Evolutionary conservation across 2,888 invertebrate genomes (phyloP), one percentile per base, ranked within the genome.

Genomic region (Heterodera filipjevi): DNA sequence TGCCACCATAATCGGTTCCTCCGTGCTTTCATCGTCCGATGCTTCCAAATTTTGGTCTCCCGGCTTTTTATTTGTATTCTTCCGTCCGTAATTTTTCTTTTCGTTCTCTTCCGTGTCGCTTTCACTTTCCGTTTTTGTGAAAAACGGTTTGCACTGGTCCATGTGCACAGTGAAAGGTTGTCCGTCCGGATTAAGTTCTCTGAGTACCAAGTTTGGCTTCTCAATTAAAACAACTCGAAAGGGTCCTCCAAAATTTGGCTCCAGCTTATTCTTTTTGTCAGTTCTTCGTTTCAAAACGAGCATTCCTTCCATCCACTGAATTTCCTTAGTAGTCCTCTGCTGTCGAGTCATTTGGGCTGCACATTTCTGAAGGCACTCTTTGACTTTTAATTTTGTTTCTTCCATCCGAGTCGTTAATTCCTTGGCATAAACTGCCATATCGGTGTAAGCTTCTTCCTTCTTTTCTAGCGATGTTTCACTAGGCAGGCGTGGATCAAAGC

Each of bases 401-500:
- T 12, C 8, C 46, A 74, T 53, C 16, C n/a, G 27, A 3, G 30
- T 64, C 10, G 22, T 74, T 6, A 74, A 27, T 1, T 74, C 74
- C 2, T 19, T 16, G 1, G 19, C 30, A 14, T 49, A 74, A 2
- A 49, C 22, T 12, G 74, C 27, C 33, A 71, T 32, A 12, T 71
- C 33, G 2, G n/a, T 27, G 14, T 14, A 32, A 1, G 8, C 33
- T 32, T 33, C 49, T 16, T 32, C 71, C 3, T 22, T 3, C n/a
- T 46, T 49, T n/a, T 46, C 30, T 16, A 80, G 49, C 0, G 16
- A 22, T 6, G 32, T 49, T 14, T 81, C 81, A 12, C 66, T 73
- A 3, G 81, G 82, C 16, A 82, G 44, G 3, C 81, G 33, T 14
- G 81, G 71, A 2, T 82, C 68, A 22, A 77, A 35, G 0, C 82